Conservation (phyloP, 2,797 vertebrate genomes). For the Halcyon chelicuti region DNA sequence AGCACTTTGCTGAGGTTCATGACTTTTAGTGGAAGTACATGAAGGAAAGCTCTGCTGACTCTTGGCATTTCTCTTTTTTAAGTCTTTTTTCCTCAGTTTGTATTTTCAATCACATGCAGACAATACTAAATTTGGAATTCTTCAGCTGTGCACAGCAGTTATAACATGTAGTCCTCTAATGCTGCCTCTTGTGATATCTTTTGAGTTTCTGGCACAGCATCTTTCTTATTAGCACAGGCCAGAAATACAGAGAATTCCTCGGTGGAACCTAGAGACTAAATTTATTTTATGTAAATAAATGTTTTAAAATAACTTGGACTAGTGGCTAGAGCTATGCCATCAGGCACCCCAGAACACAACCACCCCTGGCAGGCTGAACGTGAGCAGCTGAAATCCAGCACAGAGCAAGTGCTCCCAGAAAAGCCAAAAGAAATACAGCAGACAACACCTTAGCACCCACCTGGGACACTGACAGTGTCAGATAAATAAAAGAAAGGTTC, state of each 20-base stretch:
- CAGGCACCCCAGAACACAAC: neutral
- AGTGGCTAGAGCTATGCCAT: neutral
- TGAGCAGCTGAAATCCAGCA: neutral
- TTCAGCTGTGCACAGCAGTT: constrained; percentile 17
- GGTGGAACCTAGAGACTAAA: neutral
- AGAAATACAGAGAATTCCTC: constrained; percentile 32
- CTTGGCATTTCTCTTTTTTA: neutral
- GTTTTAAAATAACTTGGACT: neutral
- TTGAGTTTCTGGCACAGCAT: constrained; percentile 18
- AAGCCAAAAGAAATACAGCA: neutral
- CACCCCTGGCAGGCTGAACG: neutral
- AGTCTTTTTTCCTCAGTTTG: neutral
- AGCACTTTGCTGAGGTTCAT: neutral
- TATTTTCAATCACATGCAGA: constrained; percentile 7
- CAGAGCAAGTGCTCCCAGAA: rapidly evolving
- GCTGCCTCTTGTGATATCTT: neutral
- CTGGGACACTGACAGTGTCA: neutral
- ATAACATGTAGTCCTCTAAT: constrained; percentile 4
- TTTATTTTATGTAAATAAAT: constrained; percentile 34
- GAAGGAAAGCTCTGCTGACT: neutral
- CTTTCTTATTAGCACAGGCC: neutral
- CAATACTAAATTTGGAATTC: constrained; percentile 68
- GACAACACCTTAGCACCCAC: neutral
- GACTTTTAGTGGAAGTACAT: neutral
- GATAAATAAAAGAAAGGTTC: neutral